These are phyloP conservation scores for Biston stratarius DNA, from an alignment of 2,888 invertebrate genomes.

Conservation along the genomic window DNA sequence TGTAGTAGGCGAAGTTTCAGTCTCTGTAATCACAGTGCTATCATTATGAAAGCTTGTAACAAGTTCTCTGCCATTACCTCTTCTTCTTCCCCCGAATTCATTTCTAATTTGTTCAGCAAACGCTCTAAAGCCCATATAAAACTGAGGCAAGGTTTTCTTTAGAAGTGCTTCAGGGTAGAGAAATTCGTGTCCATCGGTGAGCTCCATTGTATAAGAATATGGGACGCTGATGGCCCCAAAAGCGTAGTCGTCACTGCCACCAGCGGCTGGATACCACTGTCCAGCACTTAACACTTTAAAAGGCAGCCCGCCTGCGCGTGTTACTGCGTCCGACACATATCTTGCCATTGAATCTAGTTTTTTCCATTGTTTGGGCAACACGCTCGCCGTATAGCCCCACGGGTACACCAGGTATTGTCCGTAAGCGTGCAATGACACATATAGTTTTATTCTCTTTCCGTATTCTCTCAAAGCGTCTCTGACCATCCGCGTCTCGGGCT, in stretches of 20 bases:
- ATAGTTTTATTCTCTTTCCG: slow-evolving; percentile 85
- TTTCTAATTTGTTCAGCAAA: slow-evolving; percentile 65
- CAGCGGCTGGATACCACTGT: slow-evolving; percentile 87
- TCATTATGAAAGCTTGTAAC: background rate
- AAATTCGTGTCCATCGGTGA: slow-evolving; percentile 88
- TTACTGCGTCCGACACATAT: slow-evolving; percentile 72
- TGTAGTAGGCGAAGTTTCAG: slow-evolving; percentile 2
- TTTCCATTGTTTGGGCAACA: slow-evolving; percentile 78
- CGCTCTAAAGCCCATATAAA: slow-evolving; percentile 72
- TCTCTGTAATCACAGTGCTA: background rate
- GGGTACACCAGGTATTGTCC: slow-evolving; percentile 88
- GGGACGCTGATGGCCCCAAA: slow-evolving; percentile 83
- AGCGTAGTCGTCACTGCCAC: slow-evolving; percentile 88
- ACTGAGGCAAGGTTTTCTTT: slow-evolving; percentile 63
- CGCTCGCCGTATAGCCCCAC: slow-evolving; percentile 86
- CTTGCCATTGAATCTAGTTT: slow-evolving; percentile 74
- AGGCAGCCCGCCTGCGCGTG: slow-evolving; percentile 71
- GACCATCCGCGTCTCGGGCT: slow-evolving; percentile 86
- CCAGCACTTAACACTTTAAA: slow-evolving; percentile 81
- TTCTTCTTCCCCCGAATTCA: slow-evolving; percentile 56
- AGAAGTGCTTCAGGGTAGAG: slow-evolving; percentile 86
- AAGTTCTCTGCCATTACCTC: background rate
- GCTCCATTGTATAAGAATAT: slow-evolving; percentile 87
- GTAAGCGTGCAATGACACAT: slow-evolving; percentile 90
- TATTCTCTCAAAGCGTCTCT: slow-evolving; percentile 82